A percentile compares a stretch with the other conserved stretches of the same genome.
These are phyloP conservation scores for Monopis laevigella DNA, from an alignment of 2,888 invertebrate species.

Conservation along the genomic window DNA sequence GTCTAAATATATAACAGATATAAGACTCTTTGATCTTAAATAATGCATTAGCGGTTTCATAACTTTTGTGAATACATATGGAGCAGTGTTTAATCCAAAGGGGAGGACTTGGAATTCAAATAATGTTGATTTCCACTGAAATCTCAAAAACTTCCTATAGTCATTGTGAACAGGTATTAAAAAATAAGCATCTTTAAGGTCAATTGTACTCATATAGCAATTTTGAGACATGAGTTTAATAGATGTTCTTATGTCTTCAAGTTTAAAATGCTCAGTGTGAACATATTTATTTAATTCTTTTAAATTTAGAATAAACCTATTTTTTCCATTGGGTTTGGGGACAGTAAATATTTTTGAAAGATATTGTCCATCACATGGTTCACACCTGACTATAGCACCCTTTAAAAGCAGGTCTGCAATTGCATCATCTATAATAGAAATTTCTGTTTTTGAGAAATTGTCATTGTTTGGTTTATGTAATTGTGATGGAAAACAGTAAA, in stretches of 20 bases:
- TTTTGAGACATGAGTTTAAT: conserved; percentile 10
- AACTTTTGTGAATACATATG: too few relatives aligned
- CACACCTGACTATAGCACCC: conserved; percentile 9
- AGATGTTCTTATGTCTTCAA: conserved; percentile 12
- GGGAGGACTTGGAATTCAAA: conserved; percentile 15
- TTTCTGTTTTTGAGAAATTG: conserved; percentile 8
- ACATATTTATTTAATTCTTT: conserved; percentile 13
- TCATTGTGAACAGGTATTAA: conserved; percentile 5
- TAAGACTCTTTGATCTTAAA: conserved; percentile 1
- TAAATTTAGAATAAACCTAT: conserved; percentile 15
- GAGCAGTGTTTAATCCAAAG: too few relatives aligned
- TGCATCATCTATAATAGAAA: conserved; percentile 11
- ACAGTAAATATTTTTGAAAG: conserved; percentile 14
- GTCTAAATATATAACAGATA: conserved; percentile 10
- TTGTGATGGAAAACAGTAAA: conserved; percentile 1
- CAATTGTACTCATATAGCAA: conserved; percentile 9
- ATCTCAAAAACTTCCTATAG: conserved; percentile 13
- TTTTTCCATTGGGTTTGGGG: conserved; percentile 12
- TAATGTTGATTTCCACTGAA: conserved; percentile 9
- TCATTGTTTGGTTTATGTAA: conserved; percentile 1
- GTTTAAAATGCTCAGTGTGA: conserved; percentile 12
- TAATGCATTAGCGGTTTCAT: conserved; percentile 1
- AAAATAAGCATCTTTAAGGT: conserved; percentile 14
- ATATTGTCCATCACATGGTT: conserved; percentile 12
- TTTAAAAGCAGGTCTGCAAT: conserved; percentile 4